Conservation (phyloP, 2,888 invertebrate genomes). For the Stegana nigrithorax region DNA sequence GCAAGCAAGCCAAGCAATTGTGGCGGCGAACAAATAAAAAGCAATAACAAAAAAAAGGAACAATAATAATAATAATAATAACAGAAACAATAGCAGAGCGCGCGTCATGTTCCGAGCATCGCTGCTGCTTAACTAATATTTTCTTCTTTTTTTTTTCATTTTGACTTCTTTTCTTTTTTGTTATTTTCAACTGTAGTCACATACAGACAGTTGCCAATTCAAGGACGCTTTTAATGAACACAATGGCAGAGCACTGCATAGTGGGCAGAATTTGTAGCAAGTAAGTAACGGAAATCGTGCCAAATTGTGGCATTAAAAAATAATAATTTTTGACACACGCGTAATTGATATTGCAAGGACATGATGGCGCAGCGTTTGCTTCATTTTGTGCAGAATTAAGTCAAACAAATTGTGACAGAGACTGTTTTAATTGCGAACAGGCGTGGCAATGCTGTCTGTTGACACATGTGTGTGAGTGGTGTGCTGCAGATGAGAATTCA, state of each 20-base stretch:
- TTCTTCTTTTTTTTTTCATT: not conserved
- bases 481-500: too few species aligned
- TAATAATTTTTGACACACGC: not conserved
- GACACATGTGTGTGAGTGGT: too few species aligned
- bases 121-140: not conserved
- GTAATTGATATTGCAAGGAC: conserved; percentile 4
- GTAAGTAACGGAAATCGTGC: conserved; percentile 23
- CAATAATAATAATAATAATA: not conserved
- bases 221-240: conserved; percentile 7
- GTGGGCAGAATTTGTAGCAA: conserved; percentile 30
- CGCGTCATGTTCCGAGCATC: not conserved
- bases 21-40: not conserved
- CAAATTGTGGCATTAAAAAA: not conserved
- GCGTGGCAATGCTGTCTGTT: too few species aligned
- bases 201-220: conserved; percentile 3
- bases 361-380: too few species aligned
- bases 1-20: not conserved
- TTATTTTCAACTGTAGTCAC: not conserved
- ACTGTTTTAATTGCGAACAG: too few species aligned
- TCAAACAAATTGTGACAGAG: too few species aligned
- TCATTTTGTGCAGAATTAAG: too few species aligned
- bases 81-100: not conserved
- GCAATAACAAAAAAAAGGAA: not conserved
- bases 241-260: conserved; percentile 25
- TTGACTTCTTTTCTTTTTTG: not conserved